Evolutionary conservation across 1,140 invertebrate species (phyloP), one percentile per base, ranked within the genome.

Genomic region (Acromyrmex charruanus): DNA sequence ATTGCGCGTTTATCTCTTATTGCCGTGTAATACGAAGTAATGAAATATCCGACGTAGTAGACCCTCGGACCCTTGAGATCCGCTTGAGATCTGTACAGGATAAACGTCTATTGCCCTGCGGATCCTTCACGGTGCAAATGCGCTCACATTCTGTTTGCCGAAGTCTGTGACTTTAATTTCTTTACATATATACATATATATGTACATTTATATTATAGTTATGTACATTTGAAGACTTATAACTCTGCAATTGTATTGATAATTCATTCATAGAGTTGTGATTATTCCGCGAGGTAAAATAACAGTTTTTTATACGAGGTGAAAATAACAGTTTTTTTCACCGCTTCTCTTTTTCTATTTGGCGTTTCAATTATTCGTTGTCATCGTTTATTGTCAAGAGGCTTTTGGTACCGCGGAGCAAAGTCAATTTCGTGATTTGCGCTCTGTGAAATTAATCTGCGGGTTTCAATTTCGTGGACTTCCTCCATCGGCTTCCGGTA

Each of bases 21-120:
- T 84, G 58, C 69, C 55, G 39, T 63, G 69, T 84, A 84, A 84
- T 84, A 75, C 66, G 80, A 39, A 69, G 69, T 84, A 84, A 84
- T 84, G 80, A 84, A 84, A 84, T 75, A 58, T 51, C 71, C 55
- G 18, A 51, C 39, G 80, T 61, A 31, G 63, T 10, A 31, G 55
- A 72, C 21, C 53, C 35, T 21, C 69, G 55, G 68, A 75, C 69
- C 69, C 55, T 84, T 74, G 28, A 74, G 39, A 61, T 72, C 53
- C 51, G 9, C 49, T 65, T 16, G 53, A 66, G 65, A 86, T 86
- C n/a, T 49, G 85, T 59, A 51, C 77, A 39, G 65, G 77, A 82
- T 69, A 86, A 77, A 51, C 39, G 53, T 85, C 88, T 89, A 88
- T 89, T 51, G 81, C 25, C 51, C 59, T 51, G 72, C 65, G 44